Evolutionary conservation across 2,888 invertebrate genomes (phyloP).

Genomic region (Synergus umbraculus): DNA sequence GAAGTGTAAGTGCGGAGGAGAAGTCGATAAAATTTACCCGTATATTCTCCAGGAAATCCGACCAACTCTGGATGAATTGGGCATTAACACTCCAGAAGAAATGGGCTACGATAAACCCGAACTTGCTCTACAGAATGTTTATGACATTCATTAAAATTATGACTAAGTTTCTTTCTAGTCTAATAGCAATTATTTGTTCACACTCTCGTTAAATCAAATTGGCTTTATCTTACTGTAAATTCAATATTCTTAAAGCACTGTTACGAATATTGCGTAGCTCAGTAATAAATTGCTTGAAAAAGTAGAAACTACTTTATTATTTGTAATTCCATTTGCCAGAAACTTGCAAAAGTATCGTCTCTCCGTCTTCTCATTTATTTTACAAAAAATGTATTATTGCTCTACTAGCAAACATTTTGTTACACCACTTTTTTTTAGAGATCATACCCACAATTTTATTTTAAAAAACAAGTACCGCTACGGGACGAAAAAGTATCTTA

Average conservation of each 20-base stretch:
- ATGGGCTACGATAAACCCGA: constrained; percentile 98
- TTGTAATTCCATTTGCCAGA: neutral
- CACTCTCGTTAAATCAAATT: neutral
- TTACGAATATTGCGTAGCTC: constrained; percentile 46
- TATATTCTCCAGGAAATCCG: constrained; percentile 93
- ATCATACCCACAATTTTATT: too few relatives aligned
- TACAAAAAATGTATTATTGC: too few relatives aligned
- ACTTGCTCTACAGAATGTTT: constrained; percentile 88
- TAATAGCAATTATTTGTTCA: constrained; percentile 24
- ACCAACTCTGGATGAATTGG: constrained; percentile 95
- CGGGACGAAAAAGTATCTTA: too few relatives aligned
- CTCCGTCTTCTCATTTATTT: too few relatives aligned
- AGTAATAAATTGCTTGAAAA: constrained; percentile 48
- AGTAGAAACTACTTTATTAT: constrained; percentile 12
- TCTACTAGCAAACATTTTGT: too few relatives aligned
- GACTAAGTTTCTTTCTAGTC: constrained; percentile 54
- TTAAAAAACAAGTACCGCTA: too few relatives aligned
- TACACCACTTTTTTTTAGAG: too few relatives aligned
- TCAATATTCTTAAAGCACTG: constrained; percentile 38
- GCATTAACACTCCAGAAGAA: constrained; percentile 95
- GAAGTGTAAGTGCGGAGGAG: constrained; percentile 91
- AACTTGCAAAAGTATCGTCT: neutral
- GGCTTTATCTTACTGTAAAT: neutral
- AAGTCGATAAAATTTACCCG: constrained; percentile 89
- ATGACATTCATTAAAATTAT: constrained; percentile 80